Conservation (phyloP, 2,113 vertebrate species). For the Triplophysa rosa region DNA sequence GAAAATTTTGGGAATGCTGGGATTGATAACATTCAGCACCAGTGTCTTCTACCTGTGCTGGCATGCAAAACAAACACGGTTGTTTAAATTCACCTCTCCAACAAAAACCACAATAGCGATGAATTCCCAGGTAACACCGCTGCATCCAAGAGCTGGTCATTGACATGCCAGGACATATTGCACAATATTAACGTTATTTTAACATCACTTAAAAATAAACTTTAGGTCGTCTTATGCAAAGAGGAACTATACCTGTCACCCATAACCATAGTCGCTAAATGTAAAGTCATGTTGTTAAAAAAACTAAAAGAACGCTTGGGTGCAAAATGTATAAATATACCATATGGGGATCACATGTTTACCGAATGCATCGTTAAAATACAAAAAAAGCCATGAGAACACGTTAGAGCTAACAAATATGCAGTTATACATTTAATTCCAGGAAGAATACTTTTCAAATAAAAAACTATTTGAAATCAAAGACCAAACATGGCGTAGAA, state of each 20-base stretch:
- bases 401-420: slow-evolving; percentile 50
- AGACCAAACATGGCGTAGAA: slow-evolving; percentile 60
- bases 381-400: slow-evolving; percentile 50
- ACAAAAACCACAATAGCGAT: background rate
- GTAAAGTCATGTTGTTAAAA: background rate
- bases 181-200: slow-evolving; percentile 1
- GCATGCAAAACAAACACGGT: slow-evolving; percentile 33
- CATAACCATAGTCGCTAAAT: background rate
- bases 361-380: slow-evolving; percentile 37
- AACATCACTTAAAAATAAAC: background rate
- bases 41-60: background rate
- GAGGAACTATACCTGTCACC: background rate
- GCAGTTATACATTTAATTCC: slow-evolving; percentile 54
- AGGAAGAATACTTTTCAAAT: slow-evolving; percentile 62
- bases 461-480: slow-evolving; percentile 65
- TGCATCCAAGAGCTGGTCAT: background rate
- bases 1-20: slow-evolving; percentile 3
- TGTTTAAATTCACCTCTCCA: background rate
- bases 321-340: background rate
- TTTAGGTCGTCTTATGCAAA: background rate
- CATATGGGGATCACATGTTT: background rate
- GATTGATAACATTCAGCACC: background rate
- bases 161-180: slow-evolving; percentile 21
- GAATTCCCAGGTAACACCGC: background rate
- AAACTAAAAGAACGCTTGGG: background rate